phyloP scores from a whole-genome alignment of 2,888 invertebrate genomes.

The Galeopsomyia nigrocyanea region DNA sequence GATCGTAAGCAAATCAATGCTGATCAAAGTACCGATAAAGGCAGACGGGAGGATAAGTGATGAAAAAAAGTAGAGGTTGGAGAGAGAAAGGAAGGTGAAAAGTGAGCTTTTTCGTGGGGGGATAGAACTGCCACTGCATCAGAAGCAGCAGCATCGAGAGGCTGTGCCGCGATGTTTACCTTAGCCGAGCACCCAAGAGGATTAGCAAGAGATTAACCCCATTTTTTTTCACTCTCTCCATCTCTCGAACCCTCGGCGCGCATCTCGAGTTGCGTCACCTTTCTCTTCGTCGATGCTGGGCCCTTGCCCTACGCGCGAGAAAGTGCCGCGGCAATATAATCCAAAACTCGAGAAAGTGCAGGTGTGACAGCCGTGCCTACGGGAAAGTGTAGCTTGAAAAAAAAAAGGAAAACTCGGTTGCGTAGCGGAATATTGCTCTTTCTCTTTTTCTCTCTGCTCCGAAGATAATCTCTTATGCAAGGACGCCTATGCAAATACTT shows the following conservation, averaged over 20 bases:
- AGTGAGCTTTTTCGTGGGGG: slow-evolving; percentile 29
- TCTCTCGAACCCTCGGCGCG: slow-evolving; percentile 18
- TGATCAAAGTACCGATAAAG: not conserved
- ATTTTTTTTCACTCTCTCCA: too few relatives aligned
- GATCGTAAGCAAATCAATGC: slow-evolving; percentile 6
- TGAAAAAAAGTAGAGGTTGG: slow-evolving; percentile 12
- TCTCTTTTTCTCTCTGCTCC: slow-evolving; percentile 17
- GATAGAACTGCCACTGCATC: not conserved
- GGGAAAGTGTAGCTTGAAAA: not conserved
- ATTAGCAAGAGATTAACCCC: slow-evolving; percentile 60
- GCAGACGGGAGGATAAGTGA: not conserved
- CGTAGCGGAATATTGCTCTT: not conserved
- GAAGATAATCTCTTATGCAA: slow-evolving; percentile 43
- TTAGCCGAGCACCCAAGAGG: slow-evolving; percentile 41
- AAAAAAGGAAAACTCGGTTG: slow-evolving; percentile 21
- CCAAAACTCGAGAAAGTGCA: slow-evolving; percentile 39
- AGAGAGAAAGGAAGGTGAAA: slow-evolving; percentile 15
- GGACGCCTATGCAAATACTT: slow-evolving; percentile 38
- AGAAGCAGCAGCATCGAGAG: not conserved
- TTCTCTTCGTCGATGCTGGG: not conserved
- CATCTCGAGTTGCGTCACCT: slow-evolving; percentile 30
- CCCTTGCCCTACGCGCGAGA: not conserved
- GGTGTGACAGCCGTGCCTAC: slow-evolving; percentile 39
- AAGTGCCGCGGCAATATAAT: not conserved
- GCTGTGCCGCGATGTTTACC: slow-evolving; percentile 24